These are phyloP conservation scores for Brachyptera risi DNA, from an alignment of 2,888 invertebrate species.

Conservation along the genomic window DNA sequence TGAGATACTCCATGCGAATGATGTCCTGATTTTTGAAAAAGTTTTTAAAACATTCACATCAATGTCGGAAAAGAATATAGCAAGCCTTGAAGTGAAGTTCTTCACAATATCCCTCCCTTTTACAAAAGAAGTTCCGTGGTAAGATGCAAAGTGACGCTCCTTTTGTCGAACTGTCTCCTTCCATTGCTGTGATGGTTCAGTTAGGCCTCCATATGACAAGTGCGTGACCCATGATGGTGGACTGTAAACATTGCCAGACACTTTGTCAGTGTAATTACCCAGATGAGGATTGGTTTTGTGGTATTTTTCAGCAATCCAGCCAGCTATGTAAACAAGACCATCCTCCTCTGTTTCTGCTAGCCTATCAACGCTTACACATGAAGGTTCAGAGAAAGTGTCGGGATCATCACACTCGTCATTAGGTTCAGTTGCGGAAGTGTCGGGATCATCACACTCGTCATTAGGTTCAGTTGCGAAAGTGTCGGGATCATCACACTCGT, in stretches of 20 bases:
- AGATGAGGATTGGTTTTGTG: neutral
- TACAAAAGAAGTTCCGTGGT: conserved; percentile 16
- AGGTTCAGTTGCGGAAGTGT: no score
- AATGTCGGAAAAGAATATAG: neutral
- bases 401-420: no score
- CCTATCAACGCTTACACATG: no score
- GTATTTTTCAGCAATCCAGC: neutral
- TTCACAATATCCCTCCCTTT: conserved; percentile 14
- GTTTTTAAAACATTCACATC: conserved; percentile 19
- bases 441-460: no score
- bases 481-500: no score
- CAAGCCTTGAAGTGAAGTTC: conserved; percentile 9
- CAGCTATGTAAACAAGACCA: conserved; percentile 16
- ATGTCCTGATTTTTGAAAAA: conserved; percentile 28
- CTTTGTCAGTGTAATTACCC: neutral
- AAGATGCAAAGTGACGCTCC: conserved; percentile 29
- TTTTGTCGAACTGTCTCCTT: conserved; percentile 22
- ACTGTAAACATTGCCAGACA: conserved; percentile 22
- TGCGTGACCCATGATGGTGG: conserved; percentile 31
- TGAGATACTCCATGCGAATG: conserved; percentile 29
- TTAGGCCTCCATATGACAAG: conserved; percentile 32
- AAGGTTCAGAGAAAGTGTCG: neutral
- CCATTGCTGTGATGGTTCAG: conserved; percentile 30
- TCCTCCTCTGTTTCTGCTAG: conserved; percentile 16
- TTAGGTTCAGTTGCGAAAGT: no score